A percentile compares a stretch with the other conserved stretches of the same genome.
Evolutionary conservation across 2,888 invertebrate species (phyloP).

Genomic region (Papilio protenor): DNA sequence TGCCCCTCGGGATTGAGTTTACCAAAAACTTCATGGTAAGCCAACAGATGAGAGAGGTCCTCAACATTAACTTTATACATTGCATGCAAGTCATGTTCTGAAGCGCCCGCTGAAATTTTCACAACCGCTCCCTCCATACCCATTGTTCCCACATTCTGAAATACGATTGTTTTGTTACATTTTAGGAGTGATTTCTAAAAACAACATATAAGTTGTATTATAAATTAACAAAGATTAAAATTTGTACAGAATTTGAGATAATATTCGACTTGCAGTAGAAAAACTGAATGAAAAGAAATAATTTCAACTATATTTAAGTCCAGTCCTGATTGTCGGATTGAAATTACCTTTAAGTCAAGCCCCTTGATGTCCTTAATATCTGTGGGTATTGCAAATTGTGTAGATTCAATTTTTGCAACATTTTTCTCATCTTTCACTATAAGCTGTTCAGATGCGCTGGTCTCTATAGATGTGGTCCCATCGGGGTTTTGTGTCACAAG

Average conservation of each 20-base stretch:
- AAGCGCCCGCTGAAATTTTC: slow-evolving; percentile 87
- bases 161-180: slow-evolving; percentile 4
- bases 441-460: slow-evolving; percentile 72
- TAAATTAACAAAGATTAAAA: not conserved
- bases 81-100: slow-evolving; percentile 90
- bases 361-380: slow-evolving; percentile 82
- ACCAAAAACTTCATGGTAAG: slow-evolving; percentile 92
- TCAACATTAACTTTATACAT: slow-evolving; percentile 93
- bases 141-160: slow-evolving; percentile 74
- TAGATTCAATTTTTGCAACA: slow-evolving; percentile 67
- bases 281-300: not conserved
- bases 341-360: slow-evolving; percentile 76
- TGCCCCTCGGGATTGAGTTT: slow-evolving; percentile 77
- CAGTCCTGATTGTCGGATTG: not conserved
- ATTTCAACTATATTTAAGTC: not conserved
- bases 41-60: slow-evolving; percentile 92
- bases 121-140: slow-evolving; percentile 89
- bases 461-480: slow-evolving; percentile 81
- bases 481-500: slow-evolving; percentile 81
- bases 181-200: not conserved
- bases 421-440: slow-evolving; percentile 85
- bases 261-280: not conserved
- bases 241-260: not conserved
- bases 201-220: not conserved
- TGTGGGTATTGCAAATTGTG: slow-evolving; percentile 78